A percentile compares a stretch with the other conserved stretches of the same genome.
Conservation (phyloP, 1,140 invertebrate species). For the Cotesia vestalis region DNA sequence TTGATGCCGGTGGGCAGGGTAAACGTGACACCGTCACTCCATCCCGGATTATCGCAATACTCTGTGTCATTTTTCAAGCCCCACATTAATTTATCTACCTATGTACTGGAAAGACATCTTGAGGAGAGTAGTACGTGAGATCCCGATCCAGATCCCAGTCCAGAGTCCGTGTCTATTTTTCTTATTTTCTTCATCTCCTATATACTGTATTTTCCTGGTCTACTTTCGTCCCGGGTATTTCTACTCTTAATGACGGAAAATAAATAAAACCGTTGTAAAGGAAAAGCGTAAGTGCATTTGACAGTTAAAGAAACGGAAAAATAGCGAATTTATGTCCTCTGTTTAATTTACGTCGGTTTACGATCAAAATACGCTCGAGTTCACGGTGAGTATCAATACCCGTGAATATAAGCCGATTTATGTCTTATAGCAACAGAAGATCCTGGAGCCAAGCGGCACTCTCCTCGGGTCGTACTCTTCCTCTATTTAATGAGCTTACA, state of each 20-base stretch:
- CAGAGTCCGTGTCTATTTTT: too few relatives aligned
- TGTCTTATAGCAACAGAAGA: neutral
- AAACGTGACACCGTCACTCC: constrained; percentile 2
- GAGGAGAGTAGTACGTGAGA: neutral
- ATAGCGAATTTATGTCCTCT: too few relatives aligned
- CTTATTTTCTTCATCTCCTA: too few relatives aligned
- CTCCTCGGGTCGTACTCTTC: neutral
- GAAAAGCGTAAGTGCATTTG: too few relatives aligned
- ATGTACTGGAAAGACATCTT: neutral
- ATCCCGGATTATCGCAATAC: constrained; percentile 1
- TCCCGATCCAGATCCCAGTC: neutral
- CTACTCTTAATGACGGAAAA: too few relatives aligned
- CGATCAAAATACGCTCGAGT: too few relatives aligned
- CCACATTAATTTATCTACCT: neutral
- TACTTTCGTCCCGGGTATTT: too few relatives aligned
- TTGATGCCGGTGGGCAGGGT: neutral
- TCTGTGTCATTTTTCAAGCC: neutral
- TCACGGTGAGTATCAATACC: too few relatives aligned
- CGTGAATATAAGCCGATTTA: constrained; percentile 7
- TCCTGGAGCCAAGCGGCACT: neutral
- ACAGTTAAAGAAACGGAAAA: too few relatives aligned
- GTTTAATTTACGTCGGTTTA: too few relatives aligned
- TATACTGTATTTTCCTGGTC: too few relatives aligned
- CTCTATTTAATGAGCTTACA: neutral
- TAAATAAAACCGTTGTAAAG: too few relatives aligned